Base-by-base conservation (phyloP, 2,797 vertebrate species). In the Rhadinocentrus ornatus region DNA sequence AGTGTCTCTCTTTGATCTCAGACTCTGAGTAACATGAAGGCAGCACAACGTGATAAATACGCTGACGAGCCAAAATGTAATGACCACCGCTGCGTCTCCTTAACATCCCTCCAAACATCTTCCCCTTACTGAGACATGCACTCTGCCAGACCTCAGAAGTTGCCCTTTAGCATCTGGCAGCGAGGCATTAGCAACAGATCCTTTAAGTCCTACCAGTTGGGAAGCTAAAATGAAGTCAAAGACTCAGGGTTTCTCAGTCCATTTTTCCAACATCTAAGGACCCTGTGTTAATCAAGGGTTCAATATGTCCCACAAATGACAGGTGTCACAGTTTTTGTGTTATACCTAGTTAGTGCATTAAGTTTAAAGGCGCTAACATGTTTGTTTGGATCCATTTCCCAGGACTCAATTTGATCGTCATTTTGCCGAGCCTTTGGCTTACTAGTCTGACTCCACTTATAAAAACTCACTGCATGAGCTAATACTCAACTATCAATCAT, bases 401-500 rank as follows among this genome's bases (percentile, higher is more conserved):
- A 77, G 54, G 77, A 77, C 56, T 27, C 46, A 12, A 11, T 7
- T 26, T 66, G 68, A 72, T 67, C 58, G 15, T 78, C 63, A 77
- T 56, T 58, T 32, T 50, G 52, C 27, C 20, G 50, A 74, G 62
- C 6, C 10, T 2, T 7, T 31, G 58, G 11, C 50, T 66, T 58
- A 31, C 74, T 67, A 65, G 37, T 60, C 41, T 22, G 18, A 64
- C 71, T 71, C 68, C 68, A 61, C 37, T 82, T 65, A 73, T 64
- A 63, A 63, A 12, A 65, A 66, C 46, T 54, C 44, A 20, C 57
- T 55, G 39, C 29, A 52, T 66, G 75, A 66, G 65, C 77, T 61
- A 77, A 84, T 66, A 62, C 54, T 18, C 8, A 53, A 53, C 69
- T 48, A 82, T 81, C 80, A 86, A 84, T 87, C 84, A 54, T 27